Conservation (phyloP, 2,888 invertebrate genomes). For the Calliopum simillimum region DNA sequence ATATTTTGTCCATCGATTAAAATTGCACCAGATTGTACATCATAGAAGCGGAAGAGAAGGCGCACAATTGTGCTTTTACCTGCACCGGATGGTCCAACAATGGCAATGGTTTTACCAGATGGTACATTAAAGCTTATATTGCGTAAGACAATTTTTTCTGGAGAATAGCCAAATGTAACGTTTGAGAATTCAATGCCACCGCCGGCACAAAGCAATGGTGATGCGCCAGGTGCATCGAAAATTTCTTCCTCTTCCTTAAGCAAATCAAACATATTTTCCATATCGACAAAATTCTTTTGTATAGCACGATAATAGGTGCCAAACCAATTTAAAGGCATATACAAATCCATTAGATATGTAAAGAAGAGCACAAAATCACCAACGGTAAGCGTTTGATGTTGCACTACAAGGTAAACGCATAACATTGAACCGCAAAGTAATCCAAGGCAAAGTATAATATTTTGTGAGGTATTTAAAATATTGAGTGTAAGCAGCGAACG, state of each 20-base stretch:
- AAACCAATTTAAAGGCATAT: conserved; percentile 97
- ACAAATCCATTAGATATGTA: conserved; percentile 93
- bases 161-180: conserved; percentile 89
- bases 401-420: conserved; percentile 87
- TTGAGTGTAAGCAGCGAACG: conserved; percentile 86
- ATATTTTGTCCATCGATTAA: conserved; percentile 91
- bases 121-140: conserved; percentile 84
- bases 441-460: conserved; percentile 88
- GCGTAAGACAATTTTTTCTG: conserved; percentile 80
- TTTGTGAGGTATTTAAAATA: conserved; percentile 91
- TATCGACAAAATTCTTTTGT: conserved; percentile 97
- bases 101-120: conserved; percentile 86
- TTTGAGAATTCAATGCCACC: conserved; percentile 89
- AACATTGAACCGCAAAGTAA: conserved; percentile 88
- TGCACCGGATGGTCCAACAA: conserved; percentile 89
- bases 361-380: conserved; percentile 98
- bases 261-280: conserved; percentile 99
- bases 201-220: conserved; percentile 71
- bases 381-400: conserved; percentile 78
- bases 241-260: conserved; percentile 90
- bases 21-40: conserved; percentile 89
- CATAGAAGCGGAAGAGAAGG: conserved; percentile 95
- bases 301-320: conserved; percentile 98
- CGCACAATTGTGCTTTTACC: conserved; percentile 98
- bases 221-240: conserved; percentile 84